Base-by-base conservation (phyloP, 2,888 invertebrate genomes). In the Plebejus argus region DNA sequence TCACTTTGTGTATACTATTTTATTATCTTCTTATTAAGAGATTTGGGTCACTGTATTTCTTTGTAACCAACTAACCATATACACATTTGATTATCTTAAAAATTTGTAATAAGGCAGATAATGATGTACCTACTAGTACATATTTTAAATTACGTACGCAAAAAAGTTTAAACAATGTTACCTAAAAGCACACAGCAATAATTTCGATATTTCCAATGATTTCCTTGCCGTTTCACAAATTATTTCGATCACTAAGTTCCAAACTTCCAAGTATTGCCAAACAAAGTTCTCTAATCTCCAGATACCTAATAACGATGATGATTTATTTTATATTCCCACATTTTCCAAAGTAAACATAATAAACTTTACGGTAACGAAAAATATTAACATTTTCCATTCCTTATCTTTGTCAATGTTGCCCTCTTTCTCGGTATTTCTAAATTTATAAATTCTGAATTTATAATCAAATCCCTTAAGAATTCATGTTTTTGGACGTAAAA, bases 1-100 rank as follows among this genome's bases (percentile, higher is more conserved):
- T 72, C 49, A 74, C 23, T 72, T 70, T 70, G 7, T 35, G 35
- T 70, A 35, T 71, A 39, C 35, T n/a, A 39, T 39, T 71, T 71
- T 71, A 71, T 39, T 71, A 71, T 39, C 39, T 71, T 71, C 28
- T 33, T 66, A 33, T 66, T 66, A 33, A 33, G 1, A 10, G 20
- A 66, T 33, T 28, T 66, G 5, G 66, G 66, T 33, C 66, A 33
- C 66, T 28, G 66, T 66, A 33, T 33, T 66, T 66, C 15, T 33
- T 66, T 66, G 66, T 28, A 61, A 61, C 23, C 61, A 1, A 8
- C n/a, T n/a, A n/a, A n/a, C n/a, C n/a, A n/a, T n/a, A 23, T 20
- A 20, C 0, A 20, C n/a, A 8, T 61, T 7, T 61, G 1, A 10
- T 61, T 23, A 61, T 20, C 2, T 20, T 23, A 20, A 58, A 20